Percentiles rank a stretch among this genome's conserved stretches.
Conservation (phyloP, 2,888 invertebrate genomes). For the Villa cingulata region DNA sequence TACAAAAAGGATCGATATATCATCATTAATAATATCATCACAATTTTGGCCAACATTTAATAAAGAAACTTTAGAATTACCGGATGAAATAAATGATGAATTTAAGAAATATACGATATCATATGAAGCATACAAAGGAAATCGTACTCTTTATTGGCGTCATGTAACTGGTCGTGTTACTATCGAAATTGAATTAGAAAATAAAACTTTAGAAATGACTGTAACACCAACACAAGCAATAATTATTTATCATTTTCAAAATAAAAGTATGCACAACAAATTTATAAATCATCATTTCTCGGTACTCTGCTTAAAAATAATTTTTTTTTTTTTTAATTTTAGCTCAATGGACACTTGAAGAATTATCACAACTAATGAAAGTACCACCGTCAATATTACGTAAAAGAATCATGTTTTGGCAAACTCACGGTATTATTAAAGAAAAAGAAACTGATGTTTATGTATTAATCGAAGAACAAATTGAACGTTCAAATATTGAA, state of each 20-base stretch:
- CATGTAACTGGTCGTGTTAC: slow-evolving; percentile 84
- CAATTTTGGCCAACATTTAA: slow-evolving; percentile 98
- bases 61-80: slow-evolving; percentile 82
- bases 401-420: slow-evolving; percentile 86
- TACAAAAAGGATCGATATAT: slow-evolving; percentile 48
- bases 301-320: background rate
- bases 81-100: slow-evolving; percentile 62
- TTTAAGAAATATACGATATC: slow-evolving; percentile 76
- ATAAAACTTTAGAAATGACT: slow-evolving; percentile 61
- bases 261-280: slow-evolving; percentile 46
- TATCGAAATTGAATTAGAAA: slow-evolving; percentile 77
- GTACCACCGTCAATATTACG: slow-evolving; percentile 75
- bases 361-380: slow-evolving; percentile 70
- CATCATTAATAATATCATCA: slow-evolving; percentile 86
- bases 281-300: background rate
- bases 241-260: slow-evolving; percentile 85
- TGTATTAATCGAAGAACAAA: slow-evolving; percentile 52
- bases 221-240: slow-evolving; percentile 91
- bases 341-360: slow-evolving; percentile 77
- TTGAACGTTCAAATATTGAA: slow-evolving; percentile 41
- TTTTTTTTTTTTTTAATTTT: slow-evolving; percentile 11
- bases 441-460: slow-evolving; percentile 66
- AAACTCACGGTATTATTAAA: slow-evolving; percentile 74
- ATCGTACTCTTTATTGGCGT: slow-evolving; percentile 87
- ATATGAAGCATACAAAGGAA: slow-evolving; percentile 82